Evolutionary conservation across 1,140 invertebrate species (phyloP), one percentile per base, ranked within the genome.

Genomic region (Drosophila parvula): DNA sequence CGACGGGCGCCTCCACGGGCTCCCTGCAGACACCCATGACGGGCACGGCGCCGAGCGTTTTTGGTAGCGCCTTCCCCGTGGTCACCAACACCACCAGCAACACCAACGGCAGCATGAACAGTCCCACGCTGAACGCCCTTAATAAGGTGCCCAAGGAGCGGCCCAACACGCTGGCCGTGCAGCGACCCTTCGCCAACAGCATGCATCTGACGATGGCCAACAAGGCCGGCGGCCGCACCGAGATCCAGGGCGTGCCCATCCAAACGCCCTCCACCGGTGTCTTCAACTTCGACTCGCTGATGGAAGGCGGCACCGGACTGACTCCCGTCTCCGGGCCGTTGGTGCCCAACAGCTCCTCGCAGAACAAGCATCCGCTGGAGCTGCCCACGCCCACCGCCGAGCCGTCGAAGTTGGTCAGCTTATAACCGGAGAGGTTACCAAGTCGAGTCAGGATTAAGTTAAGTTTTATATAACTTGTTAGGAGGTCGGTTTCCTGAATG

Each of bases 241-340:
- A 95, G 74, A 94, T 96, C 47, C 94, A 95, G 14, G 97, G 96
- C 28, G 94, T 98, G 56, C 94, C 96, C 53, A 97, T 98, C 62
- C 96, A 95, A 58, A 98, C 97, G 3, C 98, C 97, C 0, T 97
- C 97, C 56, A 95, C 95, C 74, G 97, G 97, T 27, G 95, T 95
- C 36, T 97, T 98, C 90, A 97, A 97, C 92, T 98, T 98, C 86
- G 97, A 98, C 75, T 97, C 96, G 48, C 94, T 98, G 59, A 98
- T 98, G 96, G 97, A 98, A 79, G 97, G 97, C 47, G 97, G 97
- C 63, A 98, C 97, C 6, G 97, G 97, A 0, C 93, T 98, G 11
- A 98, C 97, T 6, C 97, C 97, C 0, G 95, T 98, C 6, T 95
- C 95, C 12, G 95, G 94, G 62, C 95, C 95, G 0, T 78, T 96